Evolutionary conservation across 2,888 invertebrate species (phyloP).

Genomic region (Drosophila algonquin): DNA sequence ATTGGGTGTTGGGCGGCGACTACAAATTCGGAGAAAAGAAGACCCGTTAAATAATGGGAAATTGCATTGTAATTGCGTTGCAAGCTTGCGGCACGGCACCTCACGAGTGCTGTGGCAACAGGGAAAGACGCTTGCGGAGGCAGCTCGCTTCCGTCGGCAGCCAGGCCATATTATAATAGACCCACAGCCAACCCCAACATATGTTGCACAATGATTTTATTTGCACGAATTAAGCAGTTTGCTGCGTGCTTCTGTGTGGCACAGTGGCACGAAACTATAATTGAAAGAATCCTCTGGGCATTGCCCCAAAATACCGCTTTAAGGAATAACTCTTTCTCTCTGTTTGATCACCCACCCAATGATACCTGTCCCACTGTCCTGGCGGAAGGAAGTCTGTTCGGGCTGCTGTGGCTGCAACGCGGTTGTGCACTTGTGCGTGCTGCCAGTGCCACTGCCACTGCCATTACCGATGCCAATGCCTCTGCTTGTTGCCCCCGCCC

Average conservation of each 20-base stretch:
- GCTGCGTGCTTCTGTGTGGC: constrained; percentile 33
- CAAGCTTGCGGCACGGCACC: constrained; percentile 62
- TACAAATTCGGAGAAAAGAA: constrained; percentile 35
- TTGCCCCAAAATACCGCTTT: neutral
- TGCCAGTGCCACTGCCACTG: constrained; percentile 46
- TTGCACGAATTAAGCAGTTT: constrained; percentile 74
- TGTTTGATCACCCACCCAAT: too few species aligned
- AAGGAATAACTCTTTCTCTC: too few species aligned
- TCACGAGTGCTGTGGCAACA: neutral
- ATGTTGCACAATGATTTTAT: constrained; percentile 79
- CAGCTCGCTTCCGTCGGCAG: constrained; percentile 3
- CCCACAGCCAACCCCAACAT: constrained; percentile 57
- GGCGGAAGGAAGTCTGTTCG: constrained; percentile 22
- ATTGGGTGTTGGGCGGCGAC: constrained; percentile 45
- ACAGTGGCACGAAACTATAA: constrained; percentile 48
- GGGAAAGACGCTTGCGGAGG: constrained; percentile 25
- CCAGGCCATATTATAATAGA: constrained; percentile 66
- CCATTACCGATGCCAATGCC: neutral
- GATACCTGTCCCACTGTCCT: constrained; percentile 26
- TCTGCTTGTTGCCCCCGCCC: neutral
- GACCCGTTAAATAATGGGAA: constrained; percentile 75
- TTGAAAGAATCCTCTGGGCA: neutral
- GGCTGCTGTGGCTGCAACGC: constrained; percentile 62
- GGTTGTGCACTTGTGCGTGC: constrained; percentile 78
- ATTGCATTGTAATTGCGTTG: constrained; percentile 78